Percentiles rank a stretch among this genome's conserved stretches.
Evolutionary conservation across 2,113 vertebrate species (phyloP).

Genomic region (Chaetura pelagica): DNA sequence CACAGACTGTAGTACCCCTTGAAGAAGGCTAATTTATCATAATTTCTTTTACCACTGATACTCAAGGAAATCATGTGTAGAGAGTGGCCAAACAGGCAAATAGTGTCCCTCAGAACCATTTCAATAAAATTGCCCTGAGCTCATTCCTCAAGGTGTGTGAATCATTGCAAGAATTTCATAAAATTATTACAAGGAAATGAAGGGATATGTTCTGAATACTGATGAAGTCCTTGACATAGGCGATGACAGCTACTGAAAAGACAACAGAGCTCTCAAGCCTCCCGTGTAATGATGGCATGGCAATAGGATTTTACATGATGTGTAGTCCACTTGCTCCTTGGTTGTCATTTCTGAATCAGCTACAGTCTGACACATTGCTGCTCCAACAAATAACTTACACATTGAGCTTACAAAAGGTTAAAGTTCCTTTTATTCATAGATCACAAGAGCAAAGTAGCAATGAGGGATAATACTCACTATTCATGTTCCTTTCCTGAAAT

Average conservation of each 20-base stretch:
- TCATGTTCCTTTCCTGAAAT: neutral
- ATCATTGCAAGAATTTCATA: conserved; percentile 62
- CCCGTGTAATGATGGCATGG: neutral
- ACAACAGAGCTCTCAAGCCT: conserved; percentile 27
- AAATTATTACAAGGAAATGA: conserved; percentile 64
- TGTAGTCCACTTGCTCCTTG: conserved; percentile 1
- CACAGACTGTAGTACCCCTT: neutral
- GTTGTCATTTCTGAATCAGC: conserved; percentile 46
- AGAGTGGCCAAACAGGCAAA: neutral
- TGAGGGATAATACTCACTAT: neutral
- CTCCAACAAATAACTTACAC: conserved; percentile 52
- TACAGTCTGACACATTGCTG: neutral
- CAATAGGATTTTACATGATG: conserved; percentile 43
- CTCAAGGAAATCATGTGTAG: neutral
- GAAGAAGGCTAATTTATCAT: neutral
- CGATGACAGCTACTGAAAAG: conserved; percentile 49
- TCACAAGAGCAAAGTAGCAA: neutral
- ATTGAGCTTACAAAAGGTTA: conserved; percentile 43
- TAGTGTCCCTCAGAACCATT: neutral
- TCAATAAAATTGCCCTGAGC: neutral
- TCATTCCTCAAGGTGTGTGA: neutral
- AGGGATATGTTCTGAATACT: conserved; percentile 26
- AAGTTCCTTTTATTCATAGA: conserved; percentile 53
- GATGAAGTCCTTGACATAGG: conserved; percentile 24
- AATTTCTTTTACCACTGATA: neutral